Base-by-base conservation (phyloP, 2,888 invertebrate species). In the Bhutanitis thaidina region DNA sequence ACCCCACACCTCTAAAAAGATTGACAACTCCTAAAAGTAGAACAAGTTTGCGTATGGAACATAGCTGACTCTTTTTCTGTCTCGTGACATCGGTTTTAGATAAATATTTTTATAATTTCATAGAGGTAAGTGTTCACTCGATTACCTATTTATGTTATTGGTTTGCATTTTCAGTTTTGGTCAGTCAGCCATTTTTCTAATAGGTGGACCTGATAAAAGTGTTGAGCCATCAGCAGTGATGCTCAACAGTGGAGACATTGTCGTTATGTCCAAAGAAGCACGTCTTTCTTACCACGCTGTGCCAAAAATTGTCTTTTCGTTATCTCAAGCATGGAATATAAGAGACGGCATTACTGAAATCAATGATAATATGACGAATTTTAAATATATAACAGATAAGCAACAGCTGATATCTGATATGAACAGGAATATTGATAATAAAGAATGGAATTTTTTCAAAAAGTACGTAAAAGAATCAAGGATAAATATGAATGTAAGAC, bases 401-500 rank as follows among this genome's bases (percentile, higher is more conserved):
- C 61, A 70, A 13, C 55, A 69, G 34, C 44, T 75, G n/a, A 32
- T 64, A 14, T 36, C 44, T 38, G 40, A 46, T 30, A 67, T 79
- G 43, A 75, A 76, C 43, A 64, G 58, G 57, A 81, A 78, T 54
- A 39, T 53, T 38, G 66, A 77, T 39, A 55, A 65, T 52, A 36
- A 64, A 14, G 69, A 84, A 65, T 94, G 93, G 93, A 65, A 69
- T 52, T 85, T 81, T 3, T 93, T 91, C 68, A 71, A 81, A 14
- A 74, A 84, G 43, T 97, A 95, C 78, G 79, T 96, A 37, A 77
- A 85, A 44, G 89, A 91, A 62, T 94, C 95, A 29, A 92, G 99
- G 71, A 96, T 99, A 49, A 99, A 99, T 88, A 92, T 99, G 59
- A 99, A 98, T 90, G 94, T 98, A 7, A 89, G 98, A 70, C 98